Evolutionary conservation across 1,140 invertebrate species (phyloP).

Genomic region (Drosophila simulans): DNA sequence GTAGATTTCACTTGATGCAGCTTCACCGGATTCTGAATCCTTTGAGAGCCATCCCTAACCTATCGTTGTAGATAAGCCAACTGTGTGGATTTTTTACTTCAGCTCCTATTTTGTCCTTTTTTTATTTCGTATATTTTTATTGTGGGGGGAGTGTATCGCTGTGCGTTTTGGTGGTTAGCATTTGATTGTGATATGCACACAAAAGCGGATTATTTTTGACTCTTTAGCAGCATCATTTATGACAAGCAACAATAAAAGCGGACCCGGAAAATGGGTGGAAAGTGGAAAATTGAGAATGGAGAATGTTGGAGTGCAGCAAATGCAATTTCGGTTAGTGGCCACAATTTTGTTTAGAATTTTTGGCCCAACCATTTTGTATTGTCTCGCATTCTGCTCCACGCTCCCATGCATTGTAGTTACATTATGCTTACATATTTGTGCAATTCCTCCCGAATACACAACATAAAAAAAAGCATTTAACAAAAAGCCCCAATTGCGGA

Average conservation of each 20-base stretch:
- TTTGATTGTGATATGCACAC: conserved; percentile 81
- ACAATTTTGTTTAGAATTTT: conserved; percentile 76
- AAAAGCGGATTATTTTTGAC: conserved; percentile 78
- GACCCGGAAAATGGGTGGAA: conserved; percentile 1
- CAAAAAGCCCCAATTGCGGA: conserved; percentile 25
- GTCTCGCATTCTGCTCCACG: conserved; percentile 35
- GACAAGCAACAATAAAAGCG: conserved; percentile 74
- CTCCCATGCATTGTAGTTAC: conserved; percentile 55
- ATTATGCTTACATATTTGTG: conserved; percentile 50
- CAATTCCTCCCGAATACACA: not conserved
- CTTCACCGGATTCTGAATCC: conserved; percentile 10
- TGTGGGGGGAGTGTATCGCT: not conserved
- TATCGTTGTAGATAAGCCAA: conserved; percentile 22
- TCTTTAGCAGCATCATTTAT: conserved; percentile 81
- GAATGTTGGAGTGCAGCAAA: conserved; percentile 20
- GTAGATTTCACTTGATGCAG: conserved; percentile 1
- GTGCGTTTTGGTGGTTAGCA: conserved; percentile 29
- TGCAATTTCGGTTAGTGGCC: conserved; percentile 77
- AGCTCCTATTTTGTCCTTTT: conserved; percentile 14
- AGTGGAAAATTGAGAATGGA: not conserved
- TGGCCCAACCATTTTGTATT: conserved; percentile 61
- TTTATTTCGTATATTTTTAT: not conserved
- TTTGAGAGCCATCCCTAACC: conserved; percentile 5
- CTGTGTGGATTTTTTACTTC: not conserved
- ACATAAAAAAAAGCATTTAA: conserved; percentile 16